Evolutionary conservation across 2,888 invertebrate species (phyloP).

Genomic region (Hedya salicella): DNA sequence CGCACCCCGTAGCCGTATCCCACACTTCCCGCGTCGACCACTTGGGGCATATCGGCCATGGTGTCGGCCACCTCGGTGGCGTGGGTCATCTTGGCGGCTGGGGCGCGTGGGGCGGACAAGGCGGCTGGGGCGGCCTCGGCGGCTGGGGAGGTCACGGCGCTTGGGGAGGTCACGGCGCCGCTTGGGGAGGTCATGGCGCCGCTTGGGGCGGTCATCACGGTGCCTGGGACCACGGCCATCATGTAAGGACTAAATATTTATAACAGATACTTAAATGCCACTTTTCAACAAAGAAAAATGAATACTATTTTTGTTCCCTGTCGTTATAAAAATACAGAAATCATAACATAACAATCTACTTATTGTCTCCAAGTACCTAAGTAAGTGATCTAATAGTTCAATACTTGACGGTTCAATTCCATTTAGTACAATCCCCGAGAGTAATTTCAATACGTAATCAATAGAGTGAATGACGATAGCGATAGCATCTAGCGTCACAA

Average conservation of each 20-base stretch:
- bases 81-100: slow-evolving; percentile 31
- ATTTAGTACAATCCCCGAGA: no score
- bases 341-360: no score
- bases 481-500: no score
- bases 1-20: slow-evolving; percentile 62
- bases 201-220: slow-evolving; percentile 35
- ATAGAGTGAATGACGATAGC: no score
- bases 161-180: slow-evolving; percentile 41
- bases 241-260: slow-evolving; percentile 16
- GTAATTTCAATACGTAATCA: no score
- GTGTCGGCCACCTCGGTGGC: slow-evolving; percentile 39
- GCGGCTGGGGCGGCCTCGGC: slow-evolving; percentile 41
- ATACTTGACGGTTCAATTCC: no score
- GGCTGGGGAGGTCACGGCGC: slow-evolving; percentile 5
- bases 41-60: slow-evolving; percentile 30
- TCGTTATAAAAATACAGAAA: no score
- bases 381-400: no score
- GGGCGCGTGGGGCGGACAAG: slow-evolving; percentile 16
- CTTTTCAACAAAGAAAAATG: no score
- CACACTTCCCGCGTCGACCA: slow-evolving; percentile 60
- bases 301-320: no score
- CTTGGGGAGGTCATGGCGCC: slow-evolving; percentile 39
- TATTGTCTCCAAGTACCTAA: no score
- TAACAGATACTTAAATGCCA: no score
- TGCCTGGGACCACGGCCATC: slow-evolving; percentile 39